phyloP scores from a whole-genome alignment of 2,888 invertebrate genomes.

The Chaitophorus viminalis region DNA sequence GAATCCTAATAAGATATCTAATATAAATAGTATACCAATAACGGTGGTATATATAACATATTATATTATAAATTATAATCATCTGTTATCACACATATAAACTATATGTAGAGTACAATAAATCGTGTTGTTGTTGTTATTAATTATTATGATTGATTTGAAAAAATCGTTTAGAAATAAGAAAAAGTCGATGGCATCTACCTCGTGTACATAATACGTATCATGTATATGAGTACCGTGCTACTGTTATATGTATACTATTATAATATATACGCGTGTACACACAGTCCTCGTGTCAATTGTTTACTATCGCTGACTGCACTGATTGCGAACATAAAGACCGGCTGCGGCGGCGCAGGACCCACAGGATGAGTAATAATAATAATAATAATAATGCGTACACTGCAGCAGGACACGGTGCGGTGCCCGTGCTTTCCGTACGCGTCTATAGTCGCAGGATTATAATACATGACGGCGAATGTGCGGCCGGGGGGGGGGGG shows the following conservation, averaged over 20 bases:
- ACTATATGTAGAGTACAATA: too few species aligned
- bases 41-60: too few species aligned
- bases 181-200: neutral
- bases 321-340: neutral
- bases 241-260: too few species aligned
- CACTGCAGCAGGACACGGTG: neutral
- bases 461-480: neutral
- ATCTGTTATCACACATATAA: too few species aligned
- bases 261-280: neutral
- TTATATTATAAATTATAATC: too few species aligned
- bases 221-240: too few species aligned
- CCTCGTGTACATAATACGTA: neutral
- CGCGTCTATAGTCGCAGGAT: neutral
- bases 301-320: neutral
- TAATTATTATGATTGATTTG: too few species aligned
- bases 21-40: too few species aligned
- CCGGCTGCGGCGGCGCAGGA: neutral
- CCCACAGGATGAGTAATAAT: neutral
- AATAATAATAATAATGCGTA: neutral
- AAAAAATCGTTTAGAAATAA: neutral
- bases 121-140: neutral
- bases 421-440: neutral
- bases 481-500: neutral
- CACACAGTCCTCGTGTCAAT: neutral
- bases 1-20: too few species aligned